phyloP scores from a whole-genome alignment of 2,797 vertebrate species.

The Darevskia mixta region DNA sequence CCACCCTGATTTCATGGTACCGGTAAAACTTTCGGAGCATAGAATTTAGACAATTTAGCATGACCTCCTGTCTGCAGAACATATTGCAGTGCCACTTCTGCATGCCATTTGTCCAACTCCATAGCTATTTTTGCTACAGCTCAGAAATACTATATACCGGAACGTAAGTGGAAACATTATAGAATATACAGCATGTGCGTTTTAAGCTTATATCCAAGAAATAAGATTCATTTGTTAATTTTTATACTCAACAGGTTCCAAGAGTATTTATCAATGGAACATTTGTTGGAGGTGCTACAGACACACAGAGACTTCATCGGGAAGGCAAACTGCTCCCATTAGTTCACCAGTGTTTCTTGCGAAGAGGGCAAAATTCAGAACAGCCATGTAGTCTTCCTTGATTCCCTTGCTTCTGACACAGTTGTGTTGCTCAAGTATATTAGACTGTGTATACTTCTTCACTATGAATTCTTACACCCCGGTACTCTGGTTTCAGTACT shows the following conservation, averaged over 20 bases:
- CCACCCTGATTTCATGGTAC: too few relatives aligned
- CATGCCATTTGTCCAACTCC: background rate
- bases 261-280: conserved; percentile 94
- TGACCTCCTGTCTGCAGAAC: background rate
- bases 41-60: background rate
- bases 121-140: background rate
- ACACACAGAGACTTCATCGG: conserved; percentile 88
- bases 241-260: conserved; percentile 86
- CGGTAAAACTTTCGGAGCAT: too few relatives aligned
- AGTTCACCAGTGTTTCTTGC: conserved; percentile 84
- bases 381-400: conserved; percentile 17
- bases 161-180: background rate
- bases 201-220: background rate
- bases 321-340: conserved; percentile 90
- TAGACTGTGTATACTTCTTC: background rate
- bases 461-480: background rate
- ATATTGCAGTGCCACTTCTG: background rate
- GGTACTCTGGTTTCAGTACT: background rate
- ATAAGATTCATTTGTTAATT: conserved; percentile 35
- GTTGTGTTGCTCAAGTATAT: background rate
- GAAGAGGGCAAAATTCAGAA: conserved; percentile 37
- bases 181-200: background rate
- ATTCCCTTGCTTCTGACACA: conserved; percentile 17
- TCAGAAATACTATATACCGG: background rate
- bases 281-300: conserved; percentile 92